phyloP scores from a whole-genome alignment of 2,888 invertebrate genomes.

The Girardia tigrina region DNA sequence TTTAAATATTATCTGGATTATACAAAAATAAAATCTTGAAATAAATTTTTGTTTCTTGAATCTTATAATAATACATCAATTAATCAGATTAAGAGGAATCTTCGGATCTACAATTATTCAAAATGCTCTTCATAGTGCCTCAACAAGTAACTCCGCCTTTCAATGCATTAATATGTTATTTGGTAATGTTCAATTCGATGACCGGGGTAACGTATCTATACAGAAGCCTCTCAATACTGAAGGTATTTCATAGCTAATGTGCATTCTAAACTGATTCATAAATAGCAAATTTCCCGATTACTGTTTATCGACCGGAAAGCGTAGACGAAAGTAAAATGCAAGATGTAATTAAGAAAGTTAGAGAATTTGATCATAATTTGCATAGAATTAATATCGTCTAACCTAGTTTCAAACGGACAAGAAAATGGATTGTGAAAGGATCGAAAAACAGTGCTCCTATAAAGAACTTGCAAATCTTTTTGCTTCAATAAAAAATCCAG shows the following conservation, averaged over 20 bases:
- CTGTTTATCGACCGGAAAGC: not conserved
- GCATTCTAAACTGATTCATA: too few relatives aligned
- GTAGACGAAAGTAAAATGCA: not conserved
- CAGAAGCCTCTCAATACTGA: not conserved
- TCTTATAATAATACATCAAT: too few relatives aligned
- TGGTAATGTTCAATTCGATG: slow-evolving; percentile 19
- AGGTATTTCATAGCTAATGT: too few relatives aligned
- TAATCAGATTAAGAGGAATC: slow-evolving; percentile 42
- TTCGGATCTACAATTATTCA: slow-evolving; percentile 45
- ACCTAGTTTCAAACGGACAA: not conserved
- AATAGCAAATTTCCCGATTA: not conserved
- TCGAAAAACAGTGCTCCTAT: not conserved
- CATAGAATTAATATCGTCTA: not conserved
- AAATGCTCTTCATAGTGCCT: slow-evolving; percentile 50
- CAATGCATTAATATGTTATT: not conserved
- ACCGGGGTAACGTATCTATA: not conserved
- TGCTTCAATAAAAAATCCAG: not conserved
- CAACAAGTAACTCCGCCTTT: slow-evolving; percentile 42
- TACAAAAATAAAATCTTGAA: too few relatives aligned
- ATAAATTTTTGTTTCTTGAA: too few relatives aligned
- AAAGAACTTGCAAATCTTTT: not conserved
- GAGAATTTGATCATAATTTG: not conserved
- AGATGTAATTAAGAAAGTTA: not conserved
- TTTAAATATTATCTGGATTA: too few relatives aligned
- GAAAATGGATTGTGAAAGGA: not conserved